Evolutionary conservation across 2,888 invertebrate genomes (phyloP), one percentile per base, ranked within the genome.

Genomic region (Lacanobia oleracea): DNA sequence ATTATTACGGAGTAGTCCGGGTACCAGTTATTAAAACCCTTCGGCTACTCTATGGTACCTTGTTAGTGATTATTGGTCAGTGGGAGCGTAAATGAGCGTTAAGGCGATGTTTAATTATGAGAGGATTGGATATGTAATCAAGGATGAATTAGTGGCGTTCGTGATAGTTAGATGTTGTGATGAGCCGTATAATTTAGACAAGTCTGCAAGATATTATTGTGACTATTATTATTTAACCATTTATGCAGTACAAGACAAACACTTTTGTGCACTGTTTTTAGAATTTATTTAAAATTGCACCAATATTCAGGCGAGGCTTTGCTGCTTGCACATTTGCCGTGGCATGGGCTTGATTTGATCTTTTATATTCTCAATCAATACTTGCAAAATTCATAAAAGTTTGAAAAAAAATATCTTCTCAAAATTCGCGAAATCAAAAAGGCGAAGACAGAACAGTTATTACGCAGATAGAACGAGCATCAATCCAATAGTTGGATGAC

Each of bases 401-500:
- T 56, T 18, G 12, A 21, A 67, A 50, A n/a, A 54, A 54, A 27
- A 0, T 23, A 10, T 9, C n/a, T 1, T 9, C 21, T 43, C 27
- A 12, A 62, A 43, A 48, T 40, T 48, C 8, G 12, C 9, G 10
- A 10, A 68, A 62, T 48, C n/a, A 43, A 69, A 76, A 62, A 67
- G 8, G 1, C 7, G 10, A 68, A 63, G 51, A 66, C 33, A 10
- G 48, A 61, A 40, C 51, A 33, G 51, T 70, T 72, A 72, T 72
- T 57, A 69, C 66, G 53, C 53, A 72, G 72, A 77, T n/a, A 70
- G 72, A 69, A 72, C 67, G 33, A 63, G 64, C 83, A 83, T 84
- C 85, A 84, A 84, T 83, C 75, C 79, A 73, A 75, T 77, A 78
- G 82, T 84, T 75, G 64, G 70, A 69, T 80, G 82, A 68, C 72